Percentiles rank a stretch among this genome's conserved stretches.
Evolutionary conservation across 2,888 invertebrate genomes (phyloP).

Genomic region (Cryptophagus acutangulus): DNA sequence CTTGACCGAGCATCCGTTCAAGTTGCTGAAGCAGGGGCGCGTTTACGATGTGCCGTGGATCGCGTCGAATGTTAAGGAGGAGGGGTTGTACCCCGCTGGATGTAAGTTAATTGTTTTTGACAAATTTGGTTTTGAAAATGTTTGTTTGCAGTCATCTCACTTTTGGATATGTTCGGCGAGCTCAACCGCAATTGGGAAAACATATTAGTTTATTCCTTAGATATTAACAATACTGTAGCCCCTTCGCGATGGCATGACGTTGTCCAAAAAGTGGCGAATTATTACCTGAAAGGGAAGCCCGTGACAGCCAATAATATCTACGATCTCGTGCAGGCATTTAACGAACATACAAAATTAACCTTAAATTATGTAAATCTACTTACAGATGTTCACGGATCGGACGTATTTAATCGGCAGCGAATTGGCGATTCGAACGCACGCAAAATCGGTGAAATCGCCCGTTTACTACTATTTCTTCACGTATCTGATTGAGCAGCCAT

Average conservation of each 20-base stretch:
- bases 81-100: constrained; percentile 60
- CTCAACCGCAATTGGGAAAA: constrained; percentile 36
- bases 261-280: constrained; percentile 30
- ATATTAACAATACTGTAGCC: constrained; percentile 34
- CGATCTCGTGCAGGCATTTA: constrained; percentile 32
- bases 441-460: constrained; percentile 29
- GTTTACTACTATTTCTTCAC: constrained; percentile 33
- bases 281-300: constrained; percentile 32
- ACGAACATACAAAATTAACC: not conserved
- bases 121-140: constrained; percentile 1
- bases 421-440: constrained; percentile 32
- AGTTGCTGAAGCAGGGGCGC: not conserved
- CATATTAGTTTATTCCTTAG: constrained; percentile 32
- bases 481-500: no score
- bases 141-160: constrained; percentile 25
- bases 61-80: not conserved
- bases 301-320: constrained; percentile 27
- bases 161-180: constrained; percentile 42
- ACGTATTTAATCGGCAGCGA: constrained; percentile 46
- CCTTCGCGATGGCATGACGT: constrained; percentile 23
- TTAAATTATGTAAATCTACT: constrained; percentile 9
- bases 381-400: constrained; percentile 61
- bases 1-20: not conserved
- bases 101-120: constrained; percentile 47
- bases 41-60: not conserved